These are phyloP conservation scores for Prorops nasuta DNA, from an alignment of 1,140 invertebrate species.

Conservation along the genomic window DNA sequence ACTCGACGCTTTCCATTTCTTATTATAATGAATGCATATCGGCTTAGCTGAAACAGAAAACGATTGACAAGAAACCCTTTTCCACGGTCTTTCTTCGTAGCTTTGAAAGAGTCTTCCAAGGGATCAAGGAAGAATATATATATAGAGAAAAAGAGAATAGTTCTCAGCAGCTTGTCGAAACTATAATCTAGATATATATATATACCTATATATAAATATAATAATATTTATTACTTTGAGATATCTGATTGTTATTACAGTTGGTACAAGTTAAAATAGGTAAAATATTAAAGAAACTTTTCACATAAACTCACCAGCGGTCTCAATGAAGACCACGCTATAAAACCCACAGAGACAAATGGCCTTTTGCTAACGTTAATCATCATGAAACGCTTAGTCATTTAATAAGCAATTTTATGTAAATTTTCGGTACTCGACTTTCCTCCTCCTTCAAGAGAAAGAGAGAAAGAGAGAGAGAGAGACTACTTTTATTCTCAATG, in stretches of 20 bases:
- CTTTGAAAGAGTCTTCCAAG: conserved; percentile 31
- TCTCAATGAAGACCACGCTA: too few relatives aligned
- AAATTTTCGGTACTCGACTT: conserved; percentile 47
- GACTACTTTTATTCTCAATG: too few relatives aligned
- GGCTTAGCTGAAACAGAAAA: conserved; percentile 49
- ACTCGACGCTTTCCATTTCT: conserved; percentile 52
- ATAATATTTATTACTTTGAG: too few relatives aligned
- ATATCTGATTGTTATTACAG: too few relatives aligned
- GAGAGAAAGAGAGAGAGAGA: too few relatives aligned
- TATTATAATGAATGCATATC: conserved; percentile 59
- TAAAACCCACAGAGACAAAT: conserved; percentile 51
- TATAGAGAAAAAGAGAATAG: conserved; percentile 16
- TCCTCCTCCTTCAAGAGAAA: too few relatives aligned
- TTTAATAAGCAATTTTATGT: conserved; percentile 57
- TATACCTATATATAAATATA: too few relatives aligned
- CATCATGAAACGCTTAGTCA: conserved; percentile 51
- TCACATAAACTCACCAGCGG: too few relatives aligned
- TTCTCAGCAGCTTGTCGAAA: conserved; percentile 15
- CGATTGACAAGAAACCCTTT: conserved; percentile 47
- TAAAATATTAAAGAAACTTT: too few relatives aligned
- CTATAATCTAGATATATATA: too few relatives aligned
- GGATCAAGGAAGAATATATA: conserved; percentile 1
- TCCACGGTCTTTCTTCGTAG: conserved; percentile 28
- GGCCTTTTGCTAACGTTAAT: conserved; percentile 46
- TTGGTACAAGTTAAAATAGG: too few relatives aligned